Evolutionary conservation across 2,888 invertebrate species (phyloP).

Genomic region (Pandemis cinnamomeana): DNA sequence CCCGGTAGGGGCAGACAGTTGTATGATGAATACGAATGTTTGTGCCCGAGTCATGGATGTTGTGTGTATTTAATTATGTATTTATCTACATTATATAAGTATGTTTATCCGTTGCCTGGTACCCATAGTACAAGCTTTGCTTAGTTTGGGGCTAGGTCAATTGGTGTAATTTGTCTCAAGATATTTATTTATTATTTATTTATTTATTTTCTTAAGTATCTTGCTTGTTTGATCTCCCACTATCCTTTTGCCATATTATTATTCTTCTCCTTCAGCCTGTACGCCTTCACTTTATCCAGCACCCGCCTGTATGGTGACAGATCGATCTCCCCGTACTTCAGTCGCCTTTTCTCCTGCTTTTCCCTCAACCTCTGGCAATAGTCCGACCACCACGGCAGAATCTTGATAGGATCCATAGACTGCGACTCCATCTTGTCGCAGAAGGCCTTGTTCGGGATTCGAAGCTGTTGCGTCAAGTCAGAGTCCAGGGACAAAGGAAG

Average conservation of each 20-base stretch:
- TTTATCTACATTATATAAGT: too few species aligned
- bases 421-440: slow-evolving; percentile 53
- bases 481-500: slow-evolving; percentile 9
- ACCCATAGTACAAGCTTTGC: too few species aligned
- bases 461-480: slow-evolving; percentile 42
- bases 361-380: slow-evolving; percentile 56
- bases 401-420: slow-evolving; percentile 48
- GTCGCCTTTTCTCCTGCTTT: slow-evolving; percentile 33
- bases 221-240: neutral
- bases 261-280: slow-evolving; percentile 43
- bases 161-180: too few species aligned
- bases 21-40: too few species aligned
- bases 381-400: slow-evolving; percentile 66
- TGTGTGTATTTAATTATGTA: too few species aligned
- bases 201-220: neutral
- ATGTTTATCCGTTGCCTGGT: too few species aligned
- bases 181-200: too few species aligned
- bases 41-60: too few species aligned
- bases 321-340: slow-evolving; percentile 20
- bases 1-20: too few species aligned
- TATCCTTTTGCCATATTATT: neutral
- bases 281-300: slow-evolving; percentile 46
- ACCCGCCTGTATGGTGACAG: slow-evolving; percentile 48
- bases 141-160: too few species aligned
- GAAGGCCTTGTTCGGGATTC: slow-evolving; percentile 56